A percentile compares a stretch with the other conserved stretches of the same genome.
phyloP scores from a whole-genome alignment of 2,113 vertebrate genomes.

The Lethenteron reissneri region DNA sequence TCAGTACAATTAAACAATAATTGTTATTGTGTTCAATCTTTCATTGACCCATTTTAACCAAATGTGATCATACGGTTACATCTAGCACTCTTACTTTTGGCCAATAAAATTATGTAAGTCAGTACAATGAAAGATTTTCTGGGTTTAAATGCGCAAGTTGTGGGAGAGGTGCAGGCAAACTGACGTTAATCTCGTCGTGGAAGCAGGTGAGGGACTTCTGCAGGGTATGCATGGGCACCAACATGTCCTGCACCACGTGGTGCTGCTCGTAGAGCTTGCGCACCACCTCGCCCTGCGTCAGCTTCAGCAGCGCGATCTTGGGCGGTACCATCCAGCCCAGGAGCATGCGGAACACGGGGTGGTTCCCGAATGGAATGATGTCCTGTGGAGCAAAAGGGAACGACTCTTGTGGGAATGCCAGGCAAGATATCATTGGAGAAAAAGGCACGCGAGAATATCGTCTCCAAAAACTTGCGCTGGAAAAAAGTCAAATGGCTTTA shows the following conservation, averaged over 20 bases:
- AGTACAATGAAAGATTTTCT: too few species aligned
- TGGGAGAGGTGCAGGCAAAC: constrained; percentile 9
- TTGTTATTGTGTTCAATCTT: too few species aligned
- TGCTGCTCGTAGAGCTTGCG: constrained; percentile 76
- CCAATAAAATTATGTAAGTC: too few species aligned
- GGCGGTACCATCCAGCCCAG: constrained; percentile 97
- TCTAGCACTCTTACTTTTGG: too few species aligned
- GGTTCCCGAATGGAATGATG: constrained; percentile 92
- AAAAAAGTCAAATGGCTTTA: too few species aligned
- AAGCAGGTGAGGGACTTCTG: constrained; percentile 43
- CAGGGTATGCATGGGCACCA: constrained; percentile 69
- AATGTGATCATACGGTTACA: too few species aligned
- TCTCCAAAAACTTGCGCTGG: too few species aligned
- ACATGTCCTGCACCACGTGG: constrained; percentile 90
- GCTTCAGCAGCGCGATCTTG: constrained; percentile 83
- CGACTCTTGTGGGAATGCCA: not conserved
- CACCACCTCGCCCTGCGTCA: constrained; percentile 87
- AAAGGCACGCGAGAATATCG: too few species aligned
- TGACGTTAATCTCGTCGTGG: constrained; percentile 56
- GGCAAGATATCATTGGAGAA: not conserved
- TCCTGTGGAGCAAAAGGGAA: constrained; percentile 34
- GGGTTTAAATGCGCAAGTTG: too few species aligned
- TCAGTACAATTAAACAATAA: too few species aligned
- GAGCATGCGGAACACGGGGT: constrained; percentile 59
- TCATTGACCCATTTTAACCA: too few species aligned